Conservation (phyloP, 2,888 invertebrate genomes). For the Eupithecia subumbrata region DNA sequence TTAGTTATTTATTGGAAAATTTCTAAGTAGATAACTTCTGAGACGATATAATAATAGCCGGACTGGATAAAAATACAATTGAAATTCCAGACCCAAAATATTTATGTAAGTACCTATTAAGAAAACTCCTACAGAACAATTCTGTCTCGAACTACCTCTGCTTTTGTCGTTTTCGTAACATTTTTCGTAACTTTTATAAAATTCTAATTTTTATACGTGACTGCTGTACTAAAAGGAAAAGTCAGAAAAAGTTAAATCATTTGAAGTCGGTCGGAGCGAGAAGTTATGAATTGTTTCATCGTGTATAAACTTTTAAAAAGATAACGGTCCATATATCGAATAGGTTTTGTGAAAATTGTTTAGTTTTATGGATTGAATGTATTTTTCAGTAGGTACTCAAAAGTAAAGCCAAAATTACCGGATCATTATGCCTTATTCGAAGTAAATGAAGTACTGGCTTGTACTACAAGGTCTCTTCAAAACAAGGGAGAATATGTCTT, state of each 20-base stretch:
- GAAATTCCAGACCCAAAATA: background rate
- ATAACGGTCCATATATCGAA: background rate
- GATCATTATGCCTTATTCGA: background rate
- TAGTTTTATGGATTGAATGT: background rate
- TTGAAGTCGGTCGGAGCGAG: constrained; percentile 5
- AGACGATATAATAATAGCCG: background rate
- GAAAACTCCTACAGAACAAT: constrained; percentile 1
- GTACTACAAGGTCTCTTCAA: too few species aligned
- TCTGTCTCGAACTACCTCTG: constrained; percentile 23
- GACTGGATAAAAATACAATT: background rate
- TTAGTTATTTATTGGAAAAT: background rate
- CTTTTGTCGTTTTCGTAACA: constrained; percentile 33
- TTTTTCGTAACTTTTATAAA: constrained; percentile 29
- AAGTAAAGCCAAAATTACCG: too few species aligned
- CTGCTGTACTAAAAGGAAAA: constrained; percentile 20
- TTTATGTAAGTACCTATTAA: background rate
- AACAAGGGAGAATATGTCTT: too few species aligned
- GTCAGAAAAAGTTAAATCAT: constrained; percentile 20
- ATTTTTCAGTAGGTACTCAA: too few species aligned
- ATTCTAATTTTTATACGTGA: constrained; percentile 31
- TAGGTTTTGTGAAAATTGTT: background rate
- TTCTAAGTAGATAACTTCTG: background rate
- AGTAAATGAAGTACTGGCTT: background rate
- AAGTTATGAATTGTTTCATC: constrained; percentile 10
- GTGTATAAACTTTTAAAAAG: constrained; percentile 10